Conservation (phyloP, 1,140 invertebrate species). For the Bombus fervidus region DNA sequence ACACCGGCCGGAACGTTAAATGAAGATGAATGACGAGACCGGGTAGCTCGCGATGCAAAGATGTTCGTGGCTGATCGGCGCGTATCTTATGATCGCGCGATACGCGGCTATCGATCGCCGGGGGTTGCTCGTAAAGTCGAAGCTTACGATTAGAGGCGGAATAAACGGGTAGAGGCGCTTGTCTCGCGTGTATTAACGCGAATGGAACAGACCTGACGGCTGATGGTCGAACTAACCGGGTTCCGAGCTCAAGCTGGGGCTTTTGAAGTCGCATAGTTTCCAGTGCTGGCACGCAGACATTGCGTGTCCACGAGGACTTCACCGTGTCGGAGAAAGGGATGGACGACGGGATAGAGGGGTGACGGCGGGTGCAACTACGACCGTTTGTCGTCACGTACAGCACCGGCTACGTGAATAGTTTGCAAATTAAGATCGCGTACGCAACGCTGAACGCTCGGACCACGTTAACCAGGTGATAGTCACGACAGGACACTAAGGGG, state of each 20-base stretch:
- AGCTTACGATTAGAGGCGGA: slow-evolving; percentile 72
- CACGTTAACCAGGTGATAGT: slow-evolving; percentile 2
- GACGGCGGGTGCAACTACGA: slow-evolving; percentile 40
- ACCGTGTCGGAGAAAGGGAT: neutral
- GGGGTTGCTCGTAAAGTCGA: slow-evolving; percentile 61
- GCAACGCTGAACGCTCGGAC: neutral
- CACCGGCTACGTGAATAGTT: slow-evolving; percentile 68
- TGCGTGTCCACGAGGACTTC: slow-evolving; percentile 68
- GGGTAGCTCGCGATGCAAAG: neutral
- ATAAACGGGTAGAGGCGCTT: slow-evolving; percentile 6
- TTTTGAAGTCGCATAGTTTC: slow-evolving; percentile 77
- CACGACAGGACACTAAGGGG: neutral
- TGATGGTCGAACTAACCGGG: slow-evolving; percentile 33
- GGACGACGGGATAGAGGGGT: neutral
- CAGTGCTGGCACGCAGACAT: slow-evolving; percentile 73
- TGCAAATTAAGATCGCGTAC: slow-evolving; percentile 70
- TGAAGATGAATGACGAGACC: neutral
- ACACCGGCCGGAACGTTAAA: neutral
- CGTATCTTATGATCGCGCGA: slow-evolving; percentile 51
- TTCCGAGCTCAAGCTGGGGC: slow-evolving; percentile 29
- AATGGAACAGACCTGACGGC: slow-evolving; percentile 26
- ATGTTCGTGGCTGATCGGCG: slow-evolving; percentile 30
- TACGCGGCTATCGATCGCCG: slow-evolving; percentile 52
- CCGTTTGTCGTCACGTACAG: slow-evolving; percentile 60
- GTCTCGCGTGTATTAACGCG: slow-evolving; percentile 63